Percentiles rank a stretch among this genome's conserved stretches.
Evolutionary conservation across 2,888 invertebrate species (phyloP).

Genomic region (Ornithoptera alexandrae): DNA sequence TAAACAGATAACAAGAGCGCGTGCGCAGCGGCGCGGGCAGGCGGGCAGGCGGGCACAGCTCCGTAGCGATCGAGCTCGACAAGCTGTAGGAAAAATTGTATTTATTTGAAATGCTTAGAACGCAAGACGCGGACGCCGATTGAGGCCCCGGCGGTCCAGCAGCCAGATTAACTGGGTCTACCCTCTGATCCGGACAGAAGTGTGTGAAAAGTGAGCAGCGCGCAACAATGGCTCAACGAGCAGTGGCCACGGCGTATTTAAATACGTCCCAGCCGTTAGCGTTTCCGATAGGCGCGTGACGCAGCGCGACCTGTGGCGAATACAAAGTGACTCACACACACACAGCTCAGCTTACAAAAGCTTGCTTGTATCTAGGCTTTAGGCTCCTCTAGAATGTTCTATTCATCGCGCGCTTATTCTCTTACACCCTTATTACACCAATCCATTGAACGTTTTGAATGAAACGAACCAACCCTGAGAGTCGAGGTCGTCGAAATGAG

Average conservation of each 20-base stretch:
- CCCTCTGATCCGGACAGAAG: neutral
- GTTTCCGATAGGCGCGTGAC: slow-evolving; percentile 75
- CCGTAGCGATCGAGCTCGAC: slow-evolving; percentile 6
- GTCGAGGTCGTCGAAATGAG: neutral
- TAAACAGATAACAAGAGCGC: slow-evolving; percentile 24
- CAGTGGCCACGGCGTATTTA: slow-evolving; percentile 51
- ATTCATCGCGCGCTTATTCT: slow-evolving; percentile 32
- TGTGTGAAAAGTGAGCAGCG: neutral
- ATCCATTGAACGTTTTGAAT: slow-evolving; percentile 17
- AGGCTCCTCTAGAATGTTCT: slow-evolving; percentile 39
- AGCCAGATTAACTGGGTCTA: slow-evolving; percentile 10
- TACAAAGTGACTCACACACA: slow-evolving; percentile 57
- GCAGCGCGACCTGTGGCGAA: slow-evolving; percentile 59
- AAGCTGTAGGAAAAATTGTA: slow-evolving; percentile 6
- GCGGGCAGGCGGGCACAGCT: neutral
- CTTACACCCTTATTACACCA: neutral
- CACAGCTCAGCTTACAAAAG: slow-evolving; percentile 33
- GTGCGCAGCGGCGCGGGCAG: neutral
- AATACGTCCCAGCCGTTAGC: slow-evolving; percentile 66
- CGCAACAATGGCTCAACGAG: slow-evolving; percentile 26
- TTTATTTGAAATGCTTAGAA: slow-evolving; percentile 4
- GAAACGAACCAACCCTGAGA: slow-evolving; percentile 19
- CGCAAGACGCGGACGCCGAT: neutral
- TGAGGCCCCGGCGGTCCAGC: slow-evolving; percentile 7
- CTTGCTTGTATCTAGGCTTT: slow-evolving; percentile 18